A percentile compares a stretch with the other conserved stretches of the same genome.
Evolutionary conservation across 2,113 vertebrate species (phyloP).

Genomic region (Anolis carolinensis): DNA sequence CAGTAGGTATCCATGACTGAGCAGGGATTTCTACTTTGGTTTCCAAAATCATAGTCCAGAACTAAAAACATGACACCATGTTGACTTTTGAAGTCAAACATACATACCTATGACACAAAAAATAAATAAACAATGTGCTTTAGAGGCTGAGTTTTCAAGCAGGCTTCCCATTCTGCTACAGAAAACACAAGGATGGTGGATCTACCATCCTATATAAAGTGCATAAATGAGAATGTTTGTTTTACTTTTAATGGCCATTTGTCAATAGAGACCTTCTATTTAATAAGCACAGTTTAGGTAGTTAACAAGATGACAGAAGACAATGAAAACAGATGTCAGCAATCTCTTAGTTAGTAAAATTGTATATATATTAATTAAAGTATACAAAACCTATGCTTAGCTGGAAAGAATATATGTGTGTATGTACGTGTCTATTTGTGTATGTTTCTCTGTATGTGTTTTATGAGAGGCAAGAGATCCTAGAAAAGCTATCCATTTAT

Average conservation of each 20-base stretch:
- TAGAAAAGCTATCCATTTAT: neutral
- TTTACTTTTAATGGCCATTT: neutral
- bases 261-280: neutral
- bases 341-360: neutral
- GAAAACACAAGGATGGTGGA: neutral
- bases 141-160: neutral
- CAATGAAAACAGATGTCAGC: neutral
- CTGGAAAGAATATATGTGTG: neutral
- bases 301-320: conserved; percentile 17
- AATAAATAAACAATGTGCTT: neutral
- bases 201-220: neutral
- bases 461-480: neutral
- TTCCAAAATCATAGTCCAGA: no score
- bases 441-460: no score
- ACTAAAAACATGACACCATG: no score
- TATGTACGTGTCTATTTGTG: no score
- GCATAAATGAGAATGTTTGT: neutral
- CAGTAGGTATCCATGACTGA: no score
- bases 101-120: no score
- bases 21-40: no score
- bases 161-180: neutral
- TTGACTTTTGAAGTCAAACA: no score
- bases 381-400: neutral
- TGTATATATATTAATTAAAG: neutral
- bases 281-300: neutral